Evolutionary conservation across 2,113 vertebrate genomes (phyloP), one percentile per base, ranked within the genome.

Genomic region (Garra rufa): DNA sequence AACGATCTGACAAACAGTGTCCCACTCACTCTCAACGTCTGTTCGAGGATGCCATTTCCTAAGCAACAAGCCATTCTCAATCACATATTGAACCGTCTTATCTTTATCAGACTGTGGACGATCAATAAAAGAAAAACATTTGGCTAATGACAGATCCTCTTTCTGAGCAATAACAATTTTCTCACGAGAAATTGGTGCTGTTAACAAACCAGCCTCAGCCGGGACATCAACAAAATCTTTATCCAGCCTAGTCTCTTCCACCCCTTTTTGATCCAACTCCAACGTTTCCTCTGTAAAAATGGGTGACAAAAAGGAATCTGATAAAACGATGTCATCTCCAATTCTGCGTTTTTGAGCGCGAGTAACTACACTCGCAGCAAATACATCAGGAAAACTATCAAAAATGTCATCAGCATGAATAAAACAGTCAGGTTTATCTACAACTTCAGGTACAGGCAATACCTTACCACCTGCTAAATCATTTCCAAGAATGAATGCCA

Each of bases 191-290:
- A 52, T 19, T 2, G 50, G 50, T 52, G 6, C 14, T 19, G 17
- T 17, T 52, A 52, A 14, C 50, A 52, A 19, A 6, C 7, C 50
- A 7, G 50, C 17, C 50, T 6, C 17, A 19, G 15, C 17, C 1
- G 6, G 4, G 6, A 1, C 48, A 6, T 6, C 6, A 19, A 52
- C 48, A 52, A 17, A 19, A 19, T 52, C 5, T 52, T 13, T 19
- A 1, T 19, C 50, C 6, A 19, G 15, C 3, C 6, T 6, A 52
- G 17, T 15, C 6, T 52, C 17, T 19, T 52, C 50, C 6, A 17
- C 0, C 1, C 17, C 17, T 2, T 38, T 17, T 5, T 0, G 6
- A 17, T 41, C 28, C 19, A 1, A 17, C 15, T 0, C 34, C 8
- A 9, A 10, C 7, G 0, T 2, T 3, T 41, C 15, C 1, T 38